phyloP scores from a whole-genome alignment of 2,888 invertebrate species.

The Torymus tubicola region DNA sequence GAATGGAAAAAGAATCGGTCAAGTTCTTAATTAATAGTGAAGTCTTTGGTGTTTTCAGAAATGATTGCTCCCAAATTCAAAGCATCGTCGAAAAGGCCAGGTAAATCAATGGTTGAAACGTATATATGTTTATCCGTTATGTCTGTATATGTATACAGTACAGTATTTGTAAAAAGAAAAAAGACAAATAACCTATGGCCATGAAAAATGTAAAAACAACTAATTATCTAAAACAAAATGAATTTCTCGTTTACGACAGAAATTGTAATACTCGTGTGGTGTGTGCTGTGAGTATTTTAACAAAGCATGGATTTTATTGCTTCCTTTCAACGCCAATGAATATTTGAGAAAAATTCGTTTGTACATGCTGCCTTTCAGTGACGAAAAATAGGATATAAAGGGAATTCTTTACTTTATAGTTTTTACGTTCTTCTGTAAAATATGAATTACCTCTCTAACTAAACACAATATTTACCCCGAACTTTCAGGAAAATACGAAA shows the following conservation, averaged over 20 bases:
- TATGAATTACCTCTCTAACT: no score
- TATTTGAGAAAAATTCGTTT: no score
- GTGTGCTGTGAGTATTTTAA: slow-evolving; percentile 32
- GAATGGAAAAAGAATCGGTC: neutral
- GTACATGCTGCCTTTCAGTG: no score
- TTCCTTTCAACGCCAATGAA: neutral
- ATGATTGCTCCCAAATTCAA: slow-evolving; percentile 90
- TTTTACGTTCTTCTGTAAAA: no score
- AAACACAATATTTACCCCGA: no score
- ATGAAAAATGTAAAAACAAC: slow-evolving; percentile 17
- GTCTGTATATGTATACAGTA: neutral
- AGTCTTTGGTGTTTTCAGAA: slow-evolving; percentile 79
- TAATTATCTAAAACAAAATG: neutral
- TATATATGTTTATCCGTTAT: slow-evolving; percentile 41
- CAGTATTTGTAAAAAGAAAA: neutral
- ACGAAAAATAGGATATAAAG: no score
- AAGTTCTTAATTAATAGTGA: slow-evolving; percentile 51
- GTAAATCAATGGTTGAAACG: slow-evolving; percentile 76
- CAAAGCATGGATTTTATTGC: slow-evolving; percentile 46
- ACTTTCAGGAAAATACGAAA: no score
- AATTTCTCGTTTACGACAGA: neutral
- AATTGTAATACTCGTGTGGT: neutral
- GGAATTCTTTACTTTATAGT: no score
- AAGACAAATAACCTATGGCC: neutral
- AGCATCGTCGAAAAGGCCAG: slow-evolving; percentile 86